These are phyloP conservation scores for Drosophila triauraria DNA, from an alignment of 1,140 invertebrate genomes.

Conservation along the genomic window DNA sequence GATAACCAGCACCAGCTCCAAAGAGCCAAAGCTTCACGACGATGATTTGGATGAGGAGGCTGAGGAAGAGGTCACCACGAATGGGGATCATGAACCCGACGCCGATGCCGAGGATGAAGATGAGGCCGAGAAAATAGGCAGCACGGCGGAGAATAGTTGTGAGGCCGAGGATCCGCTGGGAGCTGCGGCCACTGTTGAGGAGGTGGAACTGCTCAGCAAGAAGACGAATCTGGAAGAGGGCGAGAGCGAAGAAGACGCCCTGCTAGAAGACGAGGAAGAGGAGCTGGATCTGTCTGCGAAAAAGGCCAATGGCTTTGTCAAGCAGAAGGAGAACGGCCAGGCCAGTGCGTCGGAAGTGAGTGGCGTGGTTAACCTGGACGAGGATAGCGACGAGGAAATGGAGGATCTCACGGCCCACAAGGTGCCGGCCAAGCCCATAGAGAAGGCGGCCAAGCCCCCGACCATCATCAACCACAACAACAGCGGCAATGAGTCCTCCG, in stretches of 20 bases:
- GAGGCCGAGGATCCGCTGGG: slow-evolving; percentile 74
- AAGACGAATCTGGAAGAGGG: slow-evolving; percentile 47
- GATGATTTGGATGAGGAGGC: slow-evolving; percentile 52
- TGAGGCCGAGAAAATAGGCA: slow-evolving; percentile 76
- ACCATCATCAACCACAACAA: slow-evolving; percentile 18
- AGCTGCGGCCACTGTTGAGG: slow-evolving; percentile 54
- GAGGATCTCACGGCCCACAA: slow-evolving; percentile 44
- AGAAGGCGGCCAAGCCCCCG: slow-evolving; percentile 17
- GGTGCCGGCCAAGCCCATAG: slow-evolving; percentile 24
- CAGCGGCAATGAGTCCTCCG: slow-evolving; percentile 66
- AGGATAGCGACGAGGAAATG: slow-evolving; percentile 79
- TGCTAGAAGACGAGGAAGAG: slow-evolving; percentile 8
- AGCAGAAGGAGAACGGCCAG: slow-evolving; percentile 68
- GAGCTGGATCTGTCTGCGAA: slow-evolving; percentile 10
- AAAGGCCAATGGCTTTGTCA: slow-evolving; percentile 62
- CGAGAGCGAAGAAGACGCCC: slow-evolving; percentile 49
- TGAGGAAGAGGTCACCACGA: slow-evolving; percentile 70
- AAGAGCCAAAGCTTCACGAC: slow-evolving; percentile 41
- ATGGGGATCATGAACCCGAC: slow-evolving; percentile 64
- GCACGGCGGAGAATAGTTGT: slow-evolving; percentile 74
- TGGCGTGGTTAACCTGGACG: slow-evolving; percentile 70
- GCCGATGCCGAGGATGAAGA: slow-evolving; percentile 64
- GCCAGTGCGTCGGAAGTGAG: slow-evolving; percentile 50
- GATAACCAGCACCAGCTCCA: slow-evolving; percentile 69
- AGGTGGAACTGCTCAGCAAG: slow-evolving; percentile 32